Percentiles rank a stretch among this genome's conserved stretches.
These are phyloP conservation scores for Clarias gariepinus DNA, from an alignment of 2,113 vertebrate species.

Conservation along the genomic window DNA sequence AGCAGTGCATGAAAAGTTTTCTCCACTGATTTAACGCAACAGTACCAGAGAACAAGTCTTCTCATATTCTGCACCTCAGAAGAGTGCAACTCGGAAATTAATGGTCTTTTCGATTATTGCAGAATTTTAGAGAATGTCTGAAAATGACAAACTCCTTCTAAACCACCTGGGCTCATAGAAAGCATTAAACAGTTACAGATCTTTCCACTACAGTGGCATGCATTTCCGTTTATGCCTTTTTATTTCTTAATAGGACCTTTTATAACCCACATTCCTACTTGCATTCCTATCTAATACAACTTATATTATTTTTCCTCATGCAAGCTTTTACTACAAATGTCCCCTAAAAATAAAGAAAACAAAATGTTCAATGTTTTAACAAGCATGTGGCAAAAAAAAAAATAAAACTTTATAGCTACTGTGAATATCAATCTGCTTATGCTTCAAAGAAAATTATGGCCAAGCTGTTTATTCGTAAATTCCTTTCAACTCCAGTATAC, in stretches of 20 bases:
- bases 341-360: not conserved
- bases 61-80: constrained; percentile 63
- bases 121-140: not conserved
- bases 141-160: not conserved
- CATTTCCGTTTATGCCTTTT: not conserved
- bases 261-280: not conserved
- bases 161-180: constrained; percentile 38
- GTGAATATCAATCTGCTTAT: not conserved
- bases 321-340: not conserved
- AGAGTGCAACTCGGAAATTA: constrained; percentile 53
- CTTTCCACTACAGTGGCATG: not conserved
- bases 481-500: not conserved
- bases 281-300: not conserved
- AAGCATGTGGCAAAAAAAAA: not conserved
- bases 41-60: constrained; percentile 69
- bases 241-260: not conserved
- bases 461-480: not conserved
- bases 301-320: not conserved
- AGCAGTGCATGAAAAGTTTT: constrained; percentile 71
- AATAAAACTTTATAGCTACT: not conserved
- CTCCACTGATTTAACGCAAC: constrained; percentile 66
- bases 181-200: constrained; percentile 16
- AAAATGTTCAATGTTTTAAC: not conserved
- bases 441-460: not conserved
- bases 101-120: constrained; percentile 43